phyloP scores from a whole-genome alignment of 2,797 vertebrate species.

The Eulemur rubriventer region DNA sequence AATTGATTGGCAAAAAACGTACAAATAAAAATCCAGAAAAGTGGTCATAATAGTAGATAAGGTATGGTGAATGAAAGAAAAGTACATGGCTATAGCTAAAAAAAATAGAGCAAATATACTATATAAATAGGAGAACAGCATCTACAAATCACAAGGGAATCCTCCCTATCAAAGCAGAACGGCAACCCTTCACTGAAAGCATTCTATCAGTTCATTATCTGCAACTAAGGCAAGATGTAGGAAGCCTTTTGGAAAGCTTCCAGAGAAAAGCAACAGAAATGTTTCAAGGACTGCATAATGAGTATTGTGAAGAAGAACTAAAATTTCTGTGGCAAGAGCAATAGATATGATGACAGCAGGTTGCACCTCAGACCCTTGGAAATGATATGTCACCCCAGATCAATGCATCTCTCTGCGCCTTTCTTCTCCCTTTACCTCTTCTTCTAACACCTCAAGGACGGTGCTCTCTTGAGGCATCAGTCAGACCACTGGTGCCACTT shows the following conservation, averaged over 20 bases:
- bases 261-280: constrained; percentile 31
- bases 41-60: background rate
- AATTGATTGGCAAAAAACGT: background rate
- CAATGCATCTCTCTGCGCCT: background rate
- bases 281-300: background rate
- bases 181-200: background rate
- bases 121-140: background rate
- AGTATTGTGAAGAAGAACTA: background rate
- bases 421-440: background rate
- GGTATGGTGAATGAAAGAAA: background rate
- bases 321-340: constrained; percentile 31
- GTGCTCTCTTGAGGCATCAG: background rate
- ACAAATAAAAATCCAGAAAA: constrained; percentile 53
- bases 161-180: background rate
- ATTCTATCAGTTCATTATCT: background rate
- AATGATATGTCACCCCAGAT: background rate
- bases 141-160: background rate
- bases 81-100: background rate
- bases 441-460: background rate
- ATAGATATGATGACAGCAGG: background rate
- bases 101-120: background rate
- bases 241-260: constrained; percentile 39
- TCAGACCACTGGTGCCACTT: background rate
- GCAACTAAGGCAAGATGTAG: constrained; percentile 20
- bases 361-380: background rate